Evolutionary conservation across 2,888 invertebrate species (phyloP).

Genomic region (Nycteola revayana): DNA sequence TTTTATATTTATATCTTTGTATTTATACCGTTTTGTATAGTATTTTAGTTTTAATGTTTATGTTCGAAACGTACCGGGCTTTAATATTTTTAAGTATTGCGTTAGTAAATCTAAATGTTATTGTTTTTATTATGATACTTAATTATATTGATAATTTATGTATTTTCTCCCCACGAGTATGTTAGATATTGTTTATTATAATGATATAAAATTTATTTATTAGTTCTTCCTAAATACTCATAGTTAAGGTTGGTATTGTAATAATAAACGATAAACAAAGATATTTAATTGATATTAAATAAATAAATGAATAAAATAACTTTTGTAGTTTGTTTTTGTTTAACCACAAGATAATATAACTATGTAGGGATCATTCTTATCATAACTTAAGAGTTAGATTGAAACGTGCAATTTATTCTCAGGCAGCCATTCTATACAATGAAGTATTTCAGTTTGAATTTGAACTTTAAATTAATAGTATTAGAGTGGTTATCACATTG

Average conservation of each 20-base stretch:
- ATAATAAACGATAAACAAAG: conserved; percentile 22
- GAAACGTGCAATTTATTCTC: no score
- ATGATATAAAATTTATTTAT: conserved; percentile 14
- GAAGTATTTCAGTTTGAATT: no score
- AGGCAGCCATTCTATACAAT: no score
- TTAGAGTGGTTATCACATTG: no score
- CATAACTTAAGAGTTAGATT: no score
- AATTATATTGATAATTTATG: background rate
- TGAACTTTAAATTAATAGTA: no score
- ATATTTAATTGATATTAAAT: conserved; percentile 25
- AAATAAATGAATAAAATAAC: no score
- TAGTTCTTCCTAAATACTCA: conserved; percentile 28
- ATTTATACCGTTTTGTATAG: conserved; percentile 39
- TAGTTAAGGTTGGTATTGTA: conserved; percentile 18
- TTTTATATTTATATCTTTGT: conserved; percentile 39
- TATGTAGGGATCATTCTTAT: no score
- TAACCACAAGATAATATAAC: no score
- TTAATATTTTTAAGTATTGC: conserved; percentile 67
- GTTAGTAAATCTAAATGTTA: conserved; percentile 35
- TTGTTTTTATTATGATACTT: conserved; percentile 1
- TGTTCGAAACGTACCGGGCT: conserved; percentile 58
- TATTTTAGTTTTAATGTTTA: conserved; percentile 39
- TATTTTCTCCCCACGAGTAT: conserved; percentile 21
- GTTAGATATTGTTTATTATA: conserved; percentile 16
- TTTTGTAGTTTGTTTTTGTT: no score